Evolutionary conservation across 92 coral and sea anemone genomes (phyloP), one percentile per base, ranked within the genome.

Genomic region (Umimayanthus kanabou): DNA sequence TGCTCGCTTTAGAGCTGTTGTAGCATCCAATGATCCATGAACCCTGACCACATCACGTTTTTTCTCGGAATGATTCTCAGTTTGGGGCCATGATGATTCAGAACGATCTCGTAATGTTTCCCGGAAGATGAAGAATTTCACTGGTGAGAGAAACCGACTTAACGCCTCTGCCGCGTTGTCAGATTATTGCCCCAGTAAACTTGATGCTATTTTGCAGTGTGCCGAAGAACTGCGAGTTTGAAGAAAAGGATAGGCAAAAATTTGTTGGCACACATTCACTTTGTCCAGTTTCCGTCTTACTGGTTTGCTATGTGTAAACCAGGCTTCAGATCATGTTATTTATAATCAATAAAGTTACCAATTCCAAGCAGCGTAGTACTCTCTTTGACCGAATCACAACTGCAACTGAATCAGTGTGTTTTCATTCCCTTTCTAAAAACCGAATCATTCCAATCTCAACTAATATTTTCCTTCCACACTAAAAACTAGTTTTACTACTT

Each of bases 1-100:
- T 43, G 7, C 73, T 22, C 79, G 43, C 8, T 87, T 87, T 77
- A 33, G 85, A 88, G 87, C 88, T 25, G 88, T 88, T 45, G 80
- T 88, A 43, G 80, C 80, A 15, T 67, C 90, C 42, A 79, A n/a
- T n/a, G n/a, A n/a, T n/a, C n/a, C 37, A 33, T 87, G 85, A 87
- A 45, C 4, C 7, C 80, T 66, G 85, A 87, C 61, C 45, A 87
- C 15, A 78, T 77, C 26, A 66, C 89, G 43, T 18, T 78, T 42
- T 87, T 23, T 79, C 84, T 87, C 20, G 33, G 26, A 67, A 65
- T 58, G 79, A 77, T 69, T 39, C 71, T 18, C 8, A 77, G 28
- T 71, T 85, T 73, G 81, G 88, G 26, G 28, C 81, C 69, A 85
- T 85, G 88, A 49, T 74, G 81, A 81, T 85, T 3, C 73, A 15